Conservation (phyloP, 2,113 vertebrate species). For the Penelope pileata region DNA sequence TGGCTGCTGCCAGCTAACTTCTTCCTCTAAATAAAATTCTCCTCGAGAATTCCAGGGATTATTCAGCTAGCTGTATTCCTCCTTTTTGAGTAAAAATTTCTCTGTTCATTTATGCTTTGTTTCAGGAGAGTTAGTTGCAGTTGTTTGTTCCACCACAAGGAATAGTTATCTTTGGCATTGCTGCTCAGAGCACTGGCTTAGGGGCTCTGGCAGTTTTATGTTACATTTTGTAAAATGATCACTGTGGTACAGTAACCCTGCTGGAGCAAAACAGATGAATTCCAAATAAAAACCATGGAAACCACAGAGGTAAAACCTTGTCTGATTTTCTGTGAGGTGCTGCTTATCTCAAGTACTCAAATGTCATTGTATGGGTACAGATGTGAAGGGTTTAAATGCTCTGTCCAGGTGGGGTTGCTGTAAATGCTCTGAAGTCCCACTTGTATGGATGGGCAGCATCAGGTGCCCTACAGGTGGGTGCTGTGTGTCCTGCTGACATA, state of each 20-base stretch:
- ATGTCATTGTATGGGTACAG: background rate
- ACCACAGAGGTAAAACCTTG: background rate
- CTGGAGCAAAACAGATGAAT: background rate
- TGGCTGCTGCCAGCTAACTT: background rate
- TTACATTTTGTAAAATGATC: background rate
- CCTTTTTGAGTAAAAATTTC: background rate
- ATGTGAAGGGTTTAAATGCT: background rate
- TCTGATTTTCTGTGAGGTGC: background rate
- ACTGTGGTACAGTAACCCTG: background rate
- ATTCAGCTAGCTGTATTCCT: background rate
- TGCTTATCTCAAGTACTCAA: background rate
- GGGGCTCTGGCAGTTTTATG: background rate
- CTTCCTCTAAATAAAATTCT: background rate
- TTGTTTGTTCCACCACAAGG: background rate
- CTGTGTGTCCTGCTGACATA: background rate
- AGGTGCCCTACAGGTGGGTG: background rate
- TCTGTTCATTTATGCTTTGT: background rate
- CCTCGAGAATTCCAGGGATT: background rate
- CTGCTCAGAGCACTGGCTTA: background rate
- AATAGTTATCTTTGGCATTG: background rate
- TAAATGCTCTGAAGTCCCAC: background rate
- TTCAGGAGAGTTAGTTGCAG: background rate
- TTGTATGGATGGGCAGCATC: background rate
- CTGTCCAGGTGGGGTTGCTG: background rate
- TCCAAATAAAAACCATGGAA: background rate